These are phyloP conservation scores for Drosophila atripex DNA, from an alignment of 2,888 invertebrate genomes.

Conservation along the genomic window DNA sequence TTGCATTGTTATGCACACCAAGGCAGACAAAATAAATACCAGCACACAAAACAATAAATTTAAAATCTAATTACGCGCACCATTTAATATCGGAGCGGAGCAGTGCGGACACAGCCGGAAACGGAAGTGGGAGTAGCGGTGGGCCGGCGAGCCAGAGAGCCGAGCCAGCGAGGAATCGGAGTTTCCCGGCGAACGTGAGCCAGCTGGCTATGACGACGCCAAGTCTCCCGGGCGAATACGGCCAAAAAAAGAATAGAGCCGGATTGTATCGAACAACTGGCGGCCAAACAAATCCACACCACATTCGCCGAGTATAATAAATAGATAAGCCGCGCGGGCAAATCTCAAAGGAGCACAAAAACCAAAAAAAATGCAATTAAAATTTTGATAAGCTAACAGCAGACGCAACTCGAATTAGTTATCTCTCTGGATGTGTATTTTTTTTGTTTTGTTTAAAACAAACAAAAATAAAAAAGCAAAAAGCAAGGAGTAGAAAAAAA, in stretches of 20 bases:
- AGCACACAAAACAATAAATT: slow-evolving; percentile 68
- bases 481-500: not conserved
- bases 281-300: slow-evolving; percentile 31
- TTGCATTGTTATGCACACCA: slow-evolving; percentile 72
- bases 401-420: slow-evolving; percentile 61
- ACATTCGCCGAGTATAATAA: slow-evolving; percentile 26
- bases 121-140: slow-evolving; percentile 30
- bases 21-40: slow-evolving; percentile 62
- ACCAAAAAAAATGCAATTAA: slow-evolving; percentile 63
- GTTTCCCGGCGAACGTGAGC: slow-evolving; percentile 27
- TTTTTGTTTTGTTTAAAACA: slow-evolving; percentile 20
- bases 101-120: slow-evolving; percentile 18
- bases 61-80: slow-evolving; percentile 79
- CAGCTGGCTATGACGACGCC: slow-evolving; percentile 23
- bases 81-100: slow-evolving; percentile 70
- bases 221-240: slow-evolving; percentile 37
- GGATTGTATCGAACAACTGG: slow-evolving; percentile 31
- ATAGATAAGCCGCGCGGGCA: slow-evolving; percentile 28
- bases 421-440: slow-evolving; percentile 34
- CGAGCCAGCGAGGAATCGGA: slow-evolving; percentile 26
- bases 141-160: too few relatives aligned
- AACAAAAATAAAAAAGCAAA: slow-evolving; percentile 4
- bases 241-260: slow-evolving; percentile 22
- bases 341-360: slow-evolving; percentile 42
- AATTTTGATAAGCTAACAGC: slow-evolving; percentile 69